phyloP scores from a whole-genome alignment of 2,113 vertebrate genomes.

The Mus musculus region DNA sequence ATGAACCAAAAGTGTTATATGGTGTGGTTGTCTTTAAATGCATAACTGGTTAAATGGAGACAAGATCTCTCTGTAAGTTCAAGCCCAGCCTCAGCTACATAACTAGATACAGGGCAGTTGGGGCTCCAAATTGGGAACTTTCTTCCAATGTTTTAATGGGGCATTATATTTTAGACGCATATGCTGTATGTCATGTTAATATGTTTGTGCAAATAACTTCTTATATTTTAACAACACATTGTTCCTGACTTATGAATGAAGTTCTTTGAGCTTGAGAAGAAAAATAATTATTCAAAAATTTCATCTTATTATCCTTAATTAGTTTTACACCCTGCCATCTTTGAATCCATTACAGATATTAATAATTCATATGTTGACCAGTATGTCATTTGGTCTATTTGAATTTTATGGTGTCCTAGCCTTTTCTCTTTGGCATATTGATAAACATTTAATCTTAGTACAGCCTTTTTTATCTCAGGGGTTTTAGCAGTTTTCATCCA shows the following conservation, averaged over 20 bases:
- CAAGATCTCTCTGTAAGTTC: too few species aligned
- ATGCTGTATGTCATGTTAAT: conserved; percentile 29
- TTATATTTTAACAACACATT: conserved; percentile 27
- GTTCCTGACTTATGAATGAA: conserved; percentile 45
- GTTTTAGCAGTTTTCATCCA: conserved; percentile 22
- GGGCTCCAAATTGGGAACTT: not conserved
- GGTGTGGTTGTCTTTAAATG: not conserved
- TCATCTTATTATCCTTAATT: not conserved
- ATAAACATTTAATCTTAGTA: not conserved
- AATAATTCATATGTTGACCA: not conserved
- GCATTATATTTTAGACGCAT: not conserved
- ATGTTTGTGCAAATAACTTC: conserved; percentile 4
- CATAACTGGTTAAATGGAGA: not conserved
- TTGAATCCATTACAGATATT: not conserved
- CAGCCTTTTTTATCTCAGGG: not conserved
- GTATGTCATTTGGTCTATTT: not conserved
- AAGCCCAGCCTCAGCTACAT: not conserved
- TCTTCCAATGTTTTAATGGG: not conserved
- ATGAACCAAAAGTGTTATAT: not conserved
- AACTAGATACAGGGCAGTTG: too few species aligned
- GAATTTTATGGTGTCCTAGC: not conserved
- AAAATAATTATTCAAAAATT: not conserved
- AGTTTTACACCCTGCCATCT: not conserved
- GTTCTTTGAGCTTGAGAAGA: not conserved
- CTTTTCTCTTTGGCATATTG: not conserved